Conservation (phyloP, 2,113 vertebrate genomes). For the Chloebia gouldiae region DNA sequence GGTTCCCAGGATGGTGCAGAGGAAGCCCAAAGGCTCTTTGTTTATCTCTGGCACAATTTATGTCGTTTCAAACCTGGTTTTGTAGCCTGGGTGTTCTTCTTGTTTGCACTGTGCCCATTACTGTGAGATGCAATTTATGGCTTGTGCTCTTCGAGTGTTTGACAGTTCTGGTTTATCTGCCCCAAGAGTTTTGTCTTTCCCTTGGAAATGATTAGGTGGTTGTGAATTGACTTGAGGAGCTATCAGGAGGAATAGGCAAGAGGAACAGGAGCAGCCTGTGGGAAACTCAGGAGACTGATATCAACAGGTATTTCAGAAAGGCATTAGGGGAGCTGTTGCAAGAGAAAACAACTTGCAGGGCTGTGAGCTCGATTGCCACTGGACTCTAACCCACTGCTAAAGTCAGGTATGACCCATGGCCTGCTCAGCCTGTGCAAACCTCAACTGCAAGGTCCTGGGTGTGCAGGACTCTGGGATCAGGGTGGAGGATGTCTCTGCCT, state of each 20-base stretch:
- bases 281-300: not conserved
- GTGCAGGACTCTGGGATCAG: not conserved
- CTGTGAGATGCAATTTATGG: not conserved
- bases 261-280: not conserved
- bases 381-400: not conserved
- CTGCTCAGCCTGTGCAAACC: not conserved
- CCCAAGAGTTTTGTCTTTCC: constrained; percentile 21
- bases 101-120: not conserved
- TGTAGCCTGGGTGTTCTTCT: not conserved
- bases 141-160: not conserved
- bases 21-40: not conserved
- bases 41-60: not conserved
- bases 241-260: not conserved
- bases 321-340: not conserved
- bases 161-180: constrained; percentile 16
- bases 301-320: constrained; percentile 14
- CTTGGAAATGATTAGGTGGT: constrained; percentile 9
- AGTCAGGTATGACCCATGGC: not conserved
- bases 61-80: not conserved
- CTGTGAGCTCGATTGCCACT: not conserved
- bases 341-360: not conserved
- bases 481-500: not conserved
- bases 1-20: not conserved
- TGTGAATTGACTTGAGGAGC: not conserved
- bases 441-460: fast-evolving